Evolutionary conservation across 2,797 vertebrate genomes (phyloP).

Genomic region (Scarus forsteni): DNA sequence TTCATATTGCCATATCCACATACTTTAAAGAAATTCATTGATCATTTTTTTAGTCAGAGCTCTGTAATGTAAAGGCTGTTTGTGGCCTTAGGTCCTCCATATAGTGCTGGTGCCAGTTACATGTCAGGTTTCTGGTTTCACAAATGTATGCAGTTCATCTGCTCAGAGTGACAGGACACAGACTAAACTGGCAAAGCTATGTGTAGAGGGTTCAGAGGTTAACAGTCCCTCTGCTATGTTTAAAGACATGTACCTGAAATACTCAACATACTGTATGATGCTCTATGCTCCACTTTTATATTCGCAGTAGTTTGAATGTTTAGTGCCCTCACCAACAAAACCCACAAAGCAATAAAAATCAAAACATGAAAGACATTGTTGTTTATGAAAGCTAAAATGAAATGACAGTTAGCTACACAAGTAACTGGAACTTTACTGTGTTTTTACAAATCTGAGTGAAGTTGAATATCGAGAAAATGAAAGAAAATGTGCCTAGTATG

Average conservation of each 20-base stretch:
- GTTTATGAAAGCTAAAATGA: no score
- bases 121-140: slow-evolving; percentile 51
- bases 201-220: slow-evolving; percentile 9
- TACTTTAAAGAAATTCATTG: no score
- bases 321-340: background rate
- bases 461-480: no score
- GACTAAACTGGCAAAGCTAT: slow-evolving; percentile 34
- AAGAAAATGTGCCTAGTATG: no score
- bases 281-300: background rate
- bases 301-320: slow-evolving; percentile 2
- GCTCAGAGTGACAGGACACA: slow-evolving; percentile 22
- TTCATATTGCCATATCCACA: background rate
- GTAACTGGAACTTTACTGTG: no score
- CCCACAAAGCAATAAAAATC: no score
- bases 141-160: slow-evolving; percentile 44
- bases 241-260: background rate
- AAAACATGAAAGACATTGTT: no score
- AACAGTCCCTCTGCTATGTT: background rate
- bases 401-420: no score
- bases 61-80: slow-evolving; percentile 1
- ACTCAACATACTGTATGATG: background rate
- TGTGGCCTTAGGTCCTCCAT: slow-evolving; percentile 12
- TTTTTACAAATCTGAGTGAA: no score
- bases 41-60: no score
- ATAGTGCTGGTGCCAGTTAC: slow-evolving; percentile 25